phyloP scores from a whole-genome alignment of 2,797 vertebrate species.

The Phataginus tetradactyla region DNA sequence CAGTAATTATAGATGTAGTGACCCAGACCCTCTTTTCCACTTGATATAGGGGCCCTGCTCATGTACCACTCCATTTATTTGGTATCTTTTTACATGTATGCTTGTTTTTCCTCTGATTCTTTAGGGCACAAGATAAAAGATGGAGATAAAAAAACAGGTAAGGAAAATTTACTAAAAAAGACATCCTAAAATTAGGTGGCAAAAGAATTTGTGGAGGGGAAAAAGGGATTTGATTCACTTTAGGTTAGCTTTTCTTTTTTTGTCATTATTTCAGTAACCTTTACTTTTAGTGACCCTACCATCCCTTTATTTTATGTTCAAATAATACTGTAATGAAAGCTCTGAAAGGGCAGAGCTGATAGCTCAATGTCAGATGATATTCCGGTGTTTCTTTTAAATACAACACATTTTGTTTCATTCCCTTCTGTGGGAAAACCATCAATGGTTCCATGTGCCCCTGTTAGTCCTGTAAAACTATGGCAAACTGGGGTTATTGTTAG shows the following conservation, averaged over 20 bases:
- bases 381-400: slow-evolving; percentile 54
- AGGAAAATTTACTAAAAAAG: slow-evolving; percentile 36
- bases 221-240: not conserved
- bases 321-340: slow-evolving; percentile 13
- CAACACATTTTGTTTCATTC: slow-evolving; percentile 24
- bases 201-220: not conserved
- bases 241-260: slow-evolving; percentile 7
- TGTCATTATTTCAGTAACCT: slow-evolving; percentile 34
- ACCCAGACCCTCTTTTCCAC: not conserved
- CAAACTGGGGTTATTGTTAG: not conserved
- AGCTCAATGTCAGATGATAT: slow-evolving; percentile 37
- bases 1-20: not conserved
- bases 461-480: slow-evolving; percentile 29
- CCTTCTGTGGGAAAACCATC: slow-evolving; percentile 8
- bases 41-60: not conserved
- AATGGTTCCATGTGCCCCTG: not conserved
- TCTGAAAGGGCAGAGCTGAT: slow-evolving; percentile 33
- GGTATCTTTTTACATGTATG: not conserved
- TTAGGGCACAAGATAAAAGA: not conserved
- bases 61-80: not conserved
- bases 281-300: slow-evolving; percentile 11
- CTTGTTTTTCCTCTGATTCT: slow-evolving; percentile 8
- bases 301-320: slow-evolving; percentile 56
- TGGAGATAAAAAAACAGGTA: not conserved
- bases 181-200: not conserved